Percentiles rank a stretch among this genome's conserved stretches.
Conservation (phyloP, 2,113 vertebrate species). For the Mastomys natalensis region DNA sequence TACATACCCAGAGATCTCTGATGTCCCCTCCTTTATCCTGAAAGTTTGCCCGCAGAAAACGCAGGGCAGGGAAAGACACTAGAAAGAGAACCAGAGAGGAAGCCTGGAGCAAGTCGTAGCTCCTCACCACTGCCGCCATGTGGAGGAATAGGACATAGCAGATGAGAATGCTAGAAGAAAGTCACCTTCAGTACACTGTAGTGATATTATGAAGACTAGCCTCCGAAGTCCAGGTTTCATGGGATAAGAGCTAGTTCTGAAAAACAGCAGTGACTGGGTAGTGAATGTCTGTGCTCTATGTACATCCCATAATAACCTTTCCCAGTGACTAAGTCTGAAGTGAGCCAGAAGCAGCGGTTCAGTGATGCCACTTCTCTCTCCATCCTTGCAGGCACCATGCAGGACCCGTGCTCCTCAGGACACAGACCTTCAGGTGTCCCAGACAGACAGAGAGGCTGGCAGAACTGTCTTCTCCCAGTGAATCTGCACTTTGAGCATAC, state of each 20-base stretch:
- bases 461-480: too few relatives aligned
- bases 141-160: background rate
- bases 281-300: background rate
- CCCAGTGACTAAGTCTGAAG: background rate
- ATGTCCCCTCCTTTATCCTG: background rate
- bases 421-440: background rate
- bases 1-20: too few relatives aligned
- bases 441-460: background rate
- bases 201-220: background rate
- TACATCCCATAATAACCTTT: background rate
- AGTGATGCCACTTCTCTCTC: background rate
- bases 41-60: background rate
- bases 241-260: background rate
- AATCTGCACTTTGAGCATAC: background rate
- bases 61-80: background rate
- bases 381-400: background rate
- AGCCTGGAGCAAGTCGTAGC: too few relatives aligned
- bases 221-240: background rate
- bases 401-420: background rate
- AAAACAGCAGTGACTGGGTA: background rate
- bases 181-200: background rate
- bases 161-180: background rate
- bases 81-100: background rate
- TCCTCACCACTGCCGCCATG: background rate
- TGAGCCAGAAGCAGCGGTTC: background rate